Base-by-base conservation (phyloP, 37 sponge, comb jelly and placozoan species). In the Cliona cf. orientalis region DNA sequence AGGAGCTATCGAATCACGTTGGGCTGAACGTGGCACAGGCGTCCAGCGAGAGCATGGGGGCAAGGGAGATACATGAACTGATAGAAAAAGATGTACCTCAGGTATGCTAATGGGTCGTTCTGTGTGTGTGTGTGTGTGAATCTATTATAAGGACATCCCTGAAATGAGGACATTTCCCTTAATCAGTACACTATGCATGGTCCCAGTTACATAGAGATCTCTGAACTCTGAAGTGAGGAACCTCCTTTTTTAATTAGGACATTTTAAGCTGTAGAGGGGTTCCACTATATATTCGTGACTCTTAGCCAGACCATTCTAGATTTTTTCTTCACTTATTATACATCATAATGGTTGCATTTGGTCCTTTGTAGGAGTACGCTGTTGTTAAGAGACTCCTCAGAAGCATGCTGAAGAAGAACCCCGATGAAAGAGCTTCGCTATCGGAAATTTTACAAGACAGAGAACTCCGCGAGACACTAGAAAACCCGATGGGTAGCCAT, bases 361-460 rank as follows among this genome's bases (percentile, higher is more conserved):
- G 22, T 6, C 59, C 5, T 36, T 2, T 64, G 42, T 35, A 93
- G 89, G 92, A 86, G 11, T 97, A 86, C 46, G 69, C 25, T 1
- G 38, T 93, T 38, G 74, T 71, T 2, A 79, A 73, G 68, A 75
- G 80, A 49, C 62, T 97, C 22, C 66, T 97, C 56, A 49, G 40
- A 3, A 17, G 41, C 28, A 97, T 97, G 97, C 80, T 97, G 46
- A 80, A 75, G 42, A 86, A 36, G 33, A 49, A 84, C 41, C 84
- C 94, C n/a, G 84, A 84, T 7, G 72, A 91, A 21, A 85, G 97
- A 71, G 45, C 66, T n/a, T 74, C 86, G 39, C 80, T 97, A 57
- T 75, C 85, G 21, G 82, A 82, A 25, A 69, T 97, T 11, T 80
- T 97, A 32, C 73, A 76, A 28, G 92, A 97, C 73, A 39, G 69